These are phyloP conservation scores for Axea sp. DNA, from an alignment of 2,888 invertebrate genomes.

Conservation along the genomic window DNA sequence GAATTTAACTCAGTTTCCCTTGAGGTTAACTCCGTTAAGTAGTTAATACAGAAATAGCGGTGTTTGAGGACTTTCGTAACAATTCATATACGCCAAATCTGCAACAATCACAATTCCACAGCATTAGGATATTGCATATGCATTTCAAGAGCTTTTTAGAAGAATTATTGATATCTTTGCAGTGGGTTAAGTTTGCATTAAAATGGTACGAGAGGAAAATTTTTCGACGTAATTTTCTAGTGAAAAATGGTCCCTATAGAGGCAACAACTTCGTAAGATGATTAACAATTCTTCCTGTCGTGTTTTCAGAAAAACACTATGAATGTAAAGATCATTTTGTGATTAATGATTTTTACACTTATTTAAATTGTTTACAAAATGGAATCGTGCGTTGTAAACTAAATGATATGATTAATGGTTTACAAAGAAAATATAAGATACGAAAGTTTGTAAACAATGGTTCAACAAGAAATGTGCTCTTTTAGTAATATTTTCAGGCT, in stretches of 20 bases:
- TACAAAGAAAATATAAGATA: too few species aligned
- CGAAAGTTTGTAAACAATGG: too few species aligned
- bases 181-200: constrained; percentile 38
- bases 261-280: constrained; percentile 37
- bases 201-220: constrained; percentile 35
- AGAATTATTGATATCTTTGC: constrained; percentile 51
- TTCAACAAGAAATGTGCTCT: neutral
- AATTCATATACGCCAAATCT: constrained; percentile 53
- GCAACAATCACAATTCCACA: constrained; percentile 51
- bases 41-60: constrained; percentile 54
- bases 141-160: constrained; percentile 49
- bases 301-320: too few species aligned
- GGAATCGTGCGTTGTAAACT: too few species aligned
- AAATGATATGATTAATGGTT: too few species aligned
- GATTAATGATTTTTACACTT: too few species aligned
- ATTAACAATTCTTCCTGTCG: constrained; percentile 26
- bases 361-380: too few species aligned
- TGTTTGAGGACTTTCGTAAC: constrained; percentile 53
- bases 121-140: constrained; percentile 13
- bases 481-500: neutral
- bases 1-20: constrained; percentile 59
- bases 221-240: constrained; percentile 23
- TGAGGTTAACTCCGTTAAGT: constrained; percentile 38
- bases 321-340: too few species aligned
- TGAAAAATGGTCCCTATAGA: constrained; percentile 28